A percentile compares a stretch with the other conserved stretches of the same genome.
Evolutionary conservation across 2,888 invertebrate genomes (phyloP).

Genomic region (Catotricha subobsoleta): DNA sequence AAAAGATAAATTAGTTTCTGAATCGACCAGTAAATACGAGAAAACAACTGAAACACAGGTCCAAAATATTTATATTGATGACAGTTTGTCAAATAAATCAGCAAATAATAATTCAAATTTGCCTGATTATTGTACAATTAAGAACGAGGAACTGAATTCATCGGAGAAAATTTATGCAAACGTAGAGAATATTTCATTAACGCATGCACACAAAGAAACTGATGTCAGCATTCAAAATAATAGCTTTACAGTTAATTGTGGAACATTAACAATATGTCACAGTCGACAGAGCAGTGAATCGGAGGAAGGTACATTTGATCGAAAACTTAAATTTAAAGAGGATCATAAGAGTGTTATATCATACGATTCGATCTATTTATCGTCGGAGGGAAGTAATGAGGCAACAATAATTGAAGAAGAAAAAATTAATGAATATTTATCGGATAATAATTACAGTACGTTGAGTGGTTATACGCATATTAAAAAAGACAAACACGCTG

Average conservation of each 20-base stretch:
- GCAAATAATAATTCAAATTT: conserved; percentile 1
- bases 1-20: not conserved
- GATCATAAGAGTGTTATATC: conserved; percentile 21
- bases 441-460: conserved; percentile 4
- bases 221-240: not conserved
- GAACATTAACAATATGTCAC: conserved; percentile 2
- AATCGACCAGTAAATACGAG: not conserved
- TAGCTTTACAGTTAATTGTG: not conserved
- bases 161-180: not conserved
- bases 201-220: not conserved
- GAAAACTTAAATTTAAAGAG: conserved; percentile 5
- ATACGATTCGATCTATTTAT: conserved; percentile 29
- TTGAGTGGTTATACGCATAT: conserved; percentile 9
- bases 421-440: conserved; percentile 17
- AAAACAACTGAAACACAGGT: not conserved
- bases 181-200: not conserved
- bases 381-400: conserved; percentile 21
- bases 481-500: conserved; percentile 9
- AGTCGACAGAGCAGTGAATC: not conserved
- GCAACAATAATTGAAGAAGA: conserved; percentile 21
- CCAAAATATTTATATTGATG: not conserved
- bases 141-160: not conserved
- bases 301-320: conserved; percentile 1
- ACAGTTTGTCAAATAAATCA: not conserved
- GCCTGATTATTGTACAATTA: conserved; percentile 1